Percentiles rank a stretch among this genome's conserved stretches.
phyloP scores from a whole-genome alignment of 2,113 vertebrate species.

The Myrmophylax atrothorax region DNA sequence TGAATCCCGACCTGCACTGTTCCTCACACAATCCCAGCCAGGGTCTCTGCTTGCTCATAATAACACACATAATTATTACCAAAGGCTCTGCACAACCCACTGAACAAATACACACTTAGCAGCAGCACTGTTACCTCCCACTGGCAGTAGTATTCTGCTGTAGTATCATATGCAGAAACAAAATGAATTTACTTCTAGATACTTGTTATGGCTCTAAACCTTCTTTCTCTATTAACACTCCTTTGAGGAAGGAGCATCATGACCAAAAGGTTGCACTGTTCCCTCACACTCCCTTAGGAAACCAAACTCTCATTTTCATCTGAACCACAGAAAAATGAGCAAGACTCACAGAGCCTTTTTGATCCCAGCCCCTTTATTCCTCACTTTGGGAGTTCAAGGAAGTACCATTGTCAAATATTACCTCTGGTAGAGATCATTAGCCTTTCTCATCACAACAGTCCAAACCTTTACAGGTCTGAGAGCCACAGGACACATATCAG shows the following conservation, averaged over 20 bases:
- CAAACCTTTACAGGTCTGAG: neutral
- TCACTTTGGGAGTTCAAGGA: neutral
- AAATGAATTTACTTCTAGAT: neutral
- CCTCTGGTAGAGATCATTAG: neutral
- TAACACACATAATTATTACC: neutral
- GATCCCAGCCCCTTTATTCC: accelerated
- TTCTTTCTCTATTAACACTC: neutral
- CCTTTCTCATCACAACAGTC: neutral
- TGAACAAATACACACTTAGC: neutral
- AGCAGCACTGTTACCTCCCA: neutral
- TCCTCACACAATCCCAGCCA: neutral
- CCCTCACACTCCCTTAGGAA: neutral
- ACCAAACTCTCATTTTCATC: neutral
- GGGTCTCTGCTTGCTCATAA: neutral
- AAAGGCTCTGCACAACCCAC: neutral
- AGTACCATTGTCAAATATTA: neutral
- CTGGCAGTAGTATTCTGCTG: neutral
- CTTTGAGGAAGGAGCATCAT: neutral
- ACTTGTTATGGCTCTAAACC: neutral
- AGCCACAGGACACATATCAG: neutral
- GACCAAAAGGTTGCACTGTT: neutral
- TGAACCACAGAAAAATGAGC: neutral
- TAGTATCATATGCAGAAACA: neutral
- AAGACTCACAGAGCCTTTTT: neutral
- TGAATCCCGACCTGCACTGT: neutral